Evolutionary conservation across 2,113 vertebrate genomes (phyloP), one percentile per base, ranked within the genome.

Genomic region (Apeltes quadracus): DNA sequence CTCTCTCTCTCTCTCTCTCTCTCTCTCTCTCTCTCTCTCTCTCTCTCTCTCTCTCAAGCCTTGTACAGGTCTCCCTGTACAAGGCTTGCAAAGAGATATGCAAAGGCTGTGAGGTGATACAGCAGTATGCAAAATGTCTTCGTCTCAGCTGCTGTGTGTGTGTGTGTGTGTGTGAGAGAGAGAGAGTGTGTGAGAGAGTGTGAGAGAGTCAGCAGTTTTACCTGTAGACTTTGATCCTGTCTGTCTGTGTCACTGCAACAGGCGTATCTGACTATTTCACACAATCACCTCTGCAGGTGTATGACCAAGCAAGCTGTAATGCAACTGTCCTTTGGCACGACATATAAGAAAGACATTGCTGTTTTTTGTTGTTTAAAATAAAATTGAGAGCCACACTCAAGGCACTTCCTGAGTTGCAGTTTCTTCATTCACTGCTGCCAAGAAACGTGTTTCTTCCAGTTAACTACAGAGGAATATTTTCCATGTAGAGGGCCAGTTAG

Each of bases 181-280:
- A 7, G 32, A 7, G 38, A 50, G 75, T 46, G 23, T 50, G 43
- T 39, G 48, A 58, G 63, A 32, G 62, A 56, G 50, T 29, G 29
- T 3, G 57, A 39, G 67, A 70, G 62, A 72, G 54, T 48, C 39
- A 32, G 25, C 39, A 64, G 55, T 65, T 61, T 32, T 57, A 75
- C 57, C 58, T 79, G 44, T 32, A 87, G 88, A 92, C 90, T 92
- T 90, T 91, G 89, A 83, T 74, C 89, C 64, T 56, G 44, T 23
- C 55, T 83, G 75, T 70, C 61, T 48, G 0, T 79, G 75, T 70
- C 75, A 81, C 76, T 64, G 67, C 13, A 69, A 41, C 65, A 58
- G 2, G 16, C 84, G 85, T 88, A 89, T 90, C 87, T 77, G 41
- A 54, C 32, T 53, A 12, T 63, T 79, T 58, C 22, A 72, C 58